These are phyloP conservation scores for Erebia ligea DNA, from an alignment of 2,888 invertebrate species.

Conservation along the genomic window DNA sequence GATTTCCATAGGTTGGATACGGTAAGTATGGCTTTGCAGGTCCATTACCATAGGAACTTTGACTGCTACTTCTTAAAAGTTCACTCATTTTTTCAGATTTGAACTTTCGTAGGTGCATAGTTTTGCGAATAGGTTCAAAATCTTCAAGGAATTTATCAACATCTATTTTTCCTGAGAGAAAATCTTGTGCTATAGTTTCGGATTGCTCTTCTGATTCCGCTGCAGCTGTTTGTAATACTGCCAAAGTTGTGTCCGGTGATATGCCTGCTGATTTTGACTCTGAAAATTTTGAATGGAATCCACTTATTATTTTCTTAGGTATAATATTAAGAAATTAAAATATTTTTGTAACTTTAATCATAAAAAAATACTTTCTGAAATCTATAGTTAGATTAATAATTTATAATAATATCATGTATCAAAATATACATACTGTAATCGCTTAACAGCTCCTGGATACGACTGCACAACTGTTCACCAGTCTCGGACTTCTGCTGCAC, in stretches of 20 bases:
- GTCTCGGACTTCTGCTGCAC: constrained; percentile 87
- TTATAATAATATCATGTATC: background rate
- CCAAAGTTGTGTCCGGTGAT: constrained; percentile 93
- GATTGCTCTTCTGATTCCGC: constrained; percentile 97
- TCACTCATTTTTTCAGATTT: constrained; percentile 97
- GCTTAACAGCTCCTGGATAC: constrained; percentile 90
- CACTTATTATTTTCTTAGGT: background rate
- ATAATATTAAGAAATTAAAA: too few species aligned
- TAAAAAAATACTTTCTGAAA: too few species aligned
- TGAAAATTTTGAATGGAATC: constrained; percentile 61
- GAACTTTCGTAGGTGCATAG: constrained; percentile 87
- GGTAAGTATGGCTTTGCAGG: constrained; percentile 70
- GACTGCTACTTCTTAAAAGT: constrained; percentile 77
- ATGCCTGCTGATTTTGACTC: constrained; percentile 90
- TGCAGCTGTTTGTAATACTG: constrained; percentile 94
- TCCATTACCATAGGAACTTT: constrained; percentile 69
- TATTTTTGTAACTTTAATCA: too few species aligned
- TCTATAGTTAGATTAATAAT: background rate
- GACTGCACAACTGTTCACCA: constrained; percentile 86
- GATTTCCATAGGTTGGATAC: constrained; percentile 71
- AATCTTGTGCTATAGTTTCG: constrained; percentile 91
- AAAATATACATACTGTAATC: constrained; percentile 86
- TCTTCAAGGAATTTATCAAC: constrained; percentile 93
- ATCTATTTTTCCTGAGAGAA: constrained; percentile 87
- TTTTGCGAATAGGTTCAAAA: constrained; percentile 88